Evolutionary conservation across 2,113 vertebrate species (phyloP).

Genomic region (Planiliza haematocheilus): DNA sequence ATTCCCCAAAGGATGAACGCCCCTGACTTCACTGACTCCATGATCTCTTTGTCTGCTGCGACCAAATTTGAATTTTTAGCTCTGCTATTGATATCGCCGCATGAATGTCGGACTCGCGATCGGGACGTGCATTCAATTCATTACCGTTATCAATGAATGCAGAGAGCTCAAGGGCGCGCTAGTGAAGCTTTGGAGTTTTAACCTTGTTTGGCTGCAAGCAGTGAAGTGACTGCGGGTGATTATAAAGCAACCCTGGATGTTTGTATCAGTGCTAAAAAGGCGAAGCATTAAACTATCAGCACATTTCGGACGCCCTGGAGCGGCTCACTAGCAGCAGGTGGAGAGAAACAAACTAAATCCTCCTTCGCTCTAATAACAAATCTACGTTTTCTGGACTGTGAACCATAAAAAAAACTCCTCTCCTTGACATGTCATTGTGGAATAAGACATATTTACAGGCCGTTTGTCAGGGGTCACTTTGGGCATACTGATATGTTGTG

Average conservation of each 20-base stretch:
- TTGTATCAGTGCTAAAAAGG: background rate
- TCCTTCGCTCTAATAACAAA: background rate
- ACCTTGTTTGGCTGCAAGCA: background rate
- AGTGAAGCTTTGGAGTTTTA: conserved; percentile 2
- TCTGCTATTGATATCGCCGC: too few relatives aligned
- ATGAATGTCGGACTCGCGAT: too few relatives aligned
- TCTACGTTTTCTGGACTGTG: background rate
- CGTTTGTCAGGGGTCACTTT: conserved; percentile 4
- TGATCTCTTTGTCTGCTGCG: background rate
- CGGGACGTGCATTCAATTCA: too few relatives aligned
- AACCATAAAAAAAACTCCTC: conserved; percentile 14
- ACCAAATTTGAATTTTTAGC: too few relatives aligned
- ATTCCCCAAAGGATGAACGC: background rate
- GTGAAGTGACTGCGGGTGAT: background rate
- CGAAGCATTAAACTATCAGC: conserved; percentile 3
- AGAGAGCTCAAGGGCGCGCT: background rate
- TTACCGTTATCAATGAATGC: background rate
- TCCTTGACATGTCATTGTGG: conserved; percentile 5
- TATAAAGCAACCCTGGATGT: background rate
- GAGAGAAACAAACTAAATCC: background rate
- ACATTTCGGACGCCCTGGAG: background rate
- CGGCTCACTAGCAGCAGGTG: background rate
- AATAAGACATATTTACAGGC: conserved; percentile 6
- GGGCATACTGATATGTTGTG: conserved; percentile 27
- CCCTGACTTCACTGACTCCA: background rate